Evolutionary conservation across 2,888 invertebrate species (phyloP).

Genomic region (Philaethria dido): DNA sequence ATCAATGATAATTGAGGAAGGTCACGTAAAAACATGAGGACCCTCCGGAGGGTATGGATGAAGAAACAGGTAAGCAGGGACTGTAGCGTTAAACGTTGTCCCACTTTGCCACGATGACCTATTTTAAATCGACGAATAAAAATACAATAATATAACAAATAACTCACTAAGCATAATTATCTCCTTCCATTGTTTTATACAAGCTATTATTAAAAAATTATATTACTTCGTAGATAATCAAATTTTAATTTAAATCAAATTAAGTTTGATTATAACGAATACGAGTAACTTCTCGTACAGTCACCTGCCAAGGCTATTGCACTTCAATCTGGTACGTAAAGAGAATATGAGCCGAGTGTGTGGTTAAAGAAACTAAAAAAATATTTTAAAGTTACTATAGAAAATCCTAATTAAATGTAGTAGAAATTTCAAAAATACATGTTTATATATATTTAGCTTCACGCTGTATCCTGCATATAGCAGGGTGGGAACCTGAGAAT

Average conservation of each 20-base stretch:
- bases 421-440: too few relatives aligned
- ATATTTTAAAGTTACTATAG: neutral
- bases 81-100: too few relatives aligned
- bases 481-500: too few relatives aligned
- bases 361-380: neutral
- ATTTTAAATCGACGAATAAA: too few relatives aligned
- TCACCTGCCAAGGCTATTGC: conserved; percentile 23
- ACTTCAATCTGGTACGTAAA: conserved; percentile 11
- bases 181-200: neutral
- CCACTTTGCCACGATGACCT: too few relatives aligned
- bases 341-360: conserved; percentile 8
- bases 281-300: conserved; percentile 10
- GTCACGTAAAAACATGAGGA: too few relatives aligned
- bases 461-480: too few relatives aligned
- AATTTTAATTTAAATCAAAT: conserved; percentile 10
- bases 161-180: neutral
- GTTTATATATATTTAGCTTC: too few relatives aligned
- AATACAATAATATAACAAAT: neutral
- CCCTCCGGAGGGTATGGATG: too few relatives aligned
- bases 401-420: too few relatives aligned
- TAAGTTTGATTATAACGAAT: conserved; percentile 14
- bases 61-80: too few relatives aligned
- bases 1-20: too few relatives aligned
- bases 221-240: conserved; percentile 2
- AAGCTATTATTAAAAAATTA: neutral